These are phyloP conservation scores for Microcebus lehilahytsara DNA, from an alignment of 2,113 vertebrate species.

Conservation along the genomic window DNA sequence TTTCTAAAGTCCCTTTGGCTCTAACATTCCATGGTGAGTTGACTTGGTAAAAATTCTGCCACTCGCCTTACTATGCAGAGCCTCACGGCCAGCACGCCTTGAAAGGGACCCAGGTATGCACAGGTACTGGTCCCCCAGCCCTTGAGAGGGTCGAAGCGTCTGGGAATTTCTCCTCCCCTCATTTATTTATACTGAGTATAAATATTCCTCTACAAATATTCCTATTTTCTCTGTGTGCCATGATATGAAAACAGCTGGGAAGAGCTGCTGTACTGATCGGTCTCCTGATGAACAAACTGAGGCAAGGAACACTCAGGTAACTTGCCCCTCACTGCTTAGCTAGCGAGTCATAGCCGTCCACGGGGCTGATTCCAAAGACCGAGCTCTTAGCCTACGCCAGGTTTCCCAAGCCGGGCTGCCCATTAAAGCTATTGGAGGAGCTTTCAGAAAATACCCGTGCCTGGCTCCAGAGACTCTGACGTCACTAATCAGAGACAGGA, in stretches of 20 bases:
- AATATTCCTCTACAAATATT: not conserved
- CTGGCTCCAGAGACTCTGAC: not conserved
- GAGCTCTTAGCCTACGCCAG: not conserved
- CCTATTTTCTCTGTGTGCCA: not conserved
- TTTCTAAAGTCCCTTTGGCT: not conserved
- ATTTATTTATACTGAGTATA: not conserved
- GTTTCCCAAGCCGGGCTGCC: not conserved
- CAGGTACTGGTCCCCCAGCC: no score
- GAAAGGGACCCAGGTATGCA: rapidly evolving
- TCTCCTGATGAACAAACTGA: not conserved
- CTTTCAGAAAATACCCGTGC: not conserved
- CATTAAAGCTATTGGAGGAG: not conserved
- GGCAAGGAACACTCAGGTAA: not conserved
- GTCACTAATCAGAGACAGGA: not conserved
- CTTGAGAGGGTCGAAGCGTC: not conserved
- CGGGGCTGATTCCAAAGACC: not conserved
- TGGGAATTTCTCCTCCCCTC: not conserved
- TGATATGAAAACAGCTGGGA: not conserved
- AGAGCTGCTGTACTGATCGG: not conserved
- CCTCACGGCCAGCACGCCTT: not conserved
- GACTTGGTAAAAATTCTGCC: not conserved
- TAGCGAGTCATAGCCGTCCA: not conserved
- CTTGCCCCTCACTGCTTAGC: not conserved
- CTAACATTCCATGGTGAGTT: not conserved
- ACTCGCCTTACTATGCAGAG: not conserved